Conservation (phyloP, 2,888 invertebrate genomes). For the Crepidodera aurea region DNA sequence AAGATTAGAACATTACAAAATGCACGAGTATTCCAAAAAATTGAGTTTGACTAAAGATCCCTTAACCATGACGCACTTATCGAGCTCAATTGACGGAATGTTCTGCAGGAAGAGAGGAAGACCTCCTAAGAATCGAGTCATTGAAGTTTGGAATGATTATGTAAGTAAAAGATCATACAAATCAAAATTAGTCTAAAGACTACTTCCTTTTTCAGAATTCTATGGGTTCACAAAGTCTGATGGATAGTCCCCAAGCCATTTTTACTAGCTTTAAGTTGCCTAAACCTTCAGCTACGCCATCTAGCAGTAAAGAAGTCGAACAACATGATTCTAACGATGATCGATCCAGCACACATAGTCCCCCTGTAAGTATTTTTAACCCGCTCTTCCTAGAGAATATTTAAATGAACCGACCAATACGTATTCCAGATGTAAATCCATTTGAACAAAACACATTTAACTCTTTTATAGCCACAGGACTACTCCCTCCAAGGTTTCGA, state of each 20-base stretch:
- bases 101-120: conserved; percentile 92
- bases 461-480: conserved; percentile 62
- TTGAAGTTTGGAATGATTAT: conserved; percentile 89
- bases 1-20: conserved; percentile 85
- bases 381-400: too few species aligned
- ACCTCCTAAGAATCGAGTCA: conserved; percentile 95
- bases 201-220: conserved; percentile 51
- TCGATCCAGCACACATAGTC: conserved; percentile 56
- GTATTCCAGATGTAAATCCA: too few species aligned
- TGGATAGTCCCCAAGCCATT: conserved; percentile 85
- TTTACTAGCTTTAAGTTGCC: conserved; percentile 94
- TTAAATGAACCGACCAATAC: too few species aligned
- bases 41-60: conserved; percentile 61
- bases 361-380: conserved; percentile 59
- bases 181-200: too few species aligned
- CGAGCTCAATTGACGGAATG: conserved; percentile 87
- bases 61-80: conserved; percentile 65
- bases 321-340: conserved; percentile 58
- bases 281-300: conserved; percentile 64
- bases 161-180: conserved; percentile 70
- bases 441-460: too few species aligned
- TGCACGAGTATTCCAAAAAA: conserved; percentile 68
- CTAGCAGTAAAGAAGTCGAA: conserved; percentile 55
- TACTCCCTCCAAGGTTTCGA: conserved; percentile 71
- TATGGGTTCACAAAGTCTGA: conserved; percentile 57